Percentiles rank a stretch among this genome's conserved stretches.
These are phyloP conservation scores for Hystrix cristata DNA, from an alignment of 2,113 vertebrate genomes.

Conservation along the genomic window DNA sequence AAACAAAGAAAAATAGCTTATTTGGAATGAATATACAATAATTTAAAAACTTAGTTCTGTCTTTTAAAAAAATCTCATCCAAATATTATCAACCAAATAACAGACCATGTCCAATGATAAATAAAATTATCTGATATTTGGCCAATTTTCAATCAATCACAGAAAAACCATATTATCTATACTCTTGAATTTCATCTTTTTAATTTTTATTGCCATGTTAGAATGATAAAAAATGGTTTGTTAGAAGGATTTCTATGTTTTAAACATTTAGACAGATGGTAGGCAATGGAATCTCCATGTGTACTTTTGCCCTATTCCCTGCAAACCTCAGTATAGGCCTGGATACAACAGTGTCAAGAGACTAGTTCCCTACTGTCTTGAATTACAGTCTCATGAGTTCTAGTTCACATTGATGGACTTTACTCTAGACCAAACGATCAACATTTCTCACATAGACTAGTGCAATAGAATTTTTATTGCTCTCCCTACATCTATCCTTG, in stretches of 20 bases:
- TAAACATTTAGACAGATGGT: slow-evolving; percentile 16
- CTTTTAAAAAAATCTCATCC: neutral
- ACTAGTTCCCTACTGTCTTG: neutral
- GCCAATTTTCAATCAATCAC: neutral
- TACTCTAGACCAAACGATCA: neutral
- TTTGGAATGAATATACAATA: slow-evolving; percentile 3
- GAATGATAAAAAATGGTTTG: neutral
- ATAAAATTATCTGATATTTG: neutral
- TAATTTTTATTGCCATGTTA: neutral
- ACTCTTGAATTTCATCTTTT: neutral
- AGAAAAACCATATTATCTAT: neutral
- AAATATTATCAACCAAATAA: slow-evolving; percentile 1
- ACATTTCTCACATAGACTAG: neutral
- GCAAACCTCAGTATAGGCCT: neutral
- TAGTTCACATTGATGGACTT: neutral
- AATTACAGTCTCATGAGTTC: slow-evolving; percentile 7
- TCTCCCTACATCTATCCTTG: neutral
- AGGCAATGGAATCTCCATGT: neutral
- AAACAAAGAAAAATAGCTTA: slow-evolving; percentile 31
- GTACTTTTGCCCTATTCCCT: neutral
- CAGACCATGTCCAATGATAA: neutral
- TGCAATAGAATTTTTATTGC: neutral
- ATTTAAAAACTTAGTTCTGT: neutral
- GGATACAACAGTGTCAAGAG: neutral
- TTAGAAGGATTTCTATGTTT: slow-evolving; percentile 2